Base-by-base conservation (phyloP, 2,888 invertebrate species). In the Uropetala carovei region DNA sequence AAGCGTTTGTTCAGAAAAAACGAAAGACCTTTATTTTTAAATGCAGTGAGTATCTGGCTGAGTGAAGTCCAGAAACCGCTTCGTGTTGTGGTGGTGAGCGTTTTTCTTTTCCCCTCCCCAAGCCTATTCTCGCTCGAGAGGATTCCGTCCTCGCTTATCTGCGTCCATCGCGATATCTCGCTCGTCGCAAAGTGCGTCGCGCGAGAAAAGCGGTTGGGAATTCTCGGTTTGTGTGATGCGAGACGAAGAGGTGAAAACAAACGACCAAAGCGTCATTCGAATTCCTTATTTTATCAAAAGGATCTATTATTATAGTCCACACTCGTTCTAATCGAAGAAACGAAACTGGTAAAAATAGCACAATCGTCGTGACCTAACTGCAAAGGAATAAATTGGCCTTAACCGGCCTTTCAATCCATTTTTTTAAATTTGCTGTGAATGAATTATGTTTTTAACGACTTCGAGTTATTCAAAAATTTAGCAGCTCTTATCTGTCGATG, bases 101-200 rank as follows among this genome's bases (percentile, higher is more conserved):
- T 75, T 75, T 2, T 75, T 75, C 27, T 27, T 22, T 22, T 27
- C 14, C 22, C 22, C 27, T 13, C 75, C 75, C 5, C 9, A 11
- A 13, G 27, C 11, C 27, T 75, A 13, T 75, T 27, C 18, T 27
- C 8, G 22, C 75, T 75, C 75, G 22, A 43, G 75, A 3, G 22
- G 75, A 75, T 75, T 22, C 75, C 22, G 43, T 43, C 13, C 22
- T 13, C 75, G 75, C 75, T 27, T 75, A 27, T 75, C 22, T 27
- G 75, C 75, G 10, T 27, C 75, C 18, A 75, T 27, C 75, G 75
- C 75, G 75, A 27, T 68, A 68, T 68, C 68, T 68, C 75, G 68
- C 22, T 68, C 68, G 68, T 68, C n/a, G 27, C 75, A 75, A 27
- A 10, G 75, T n/a, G 18, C 68, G 68, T n/a, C 68, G 68, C 11